Conservation (phyloP, 2,888 invertebrate species). For the Clitarchus hookeri region DNA sequence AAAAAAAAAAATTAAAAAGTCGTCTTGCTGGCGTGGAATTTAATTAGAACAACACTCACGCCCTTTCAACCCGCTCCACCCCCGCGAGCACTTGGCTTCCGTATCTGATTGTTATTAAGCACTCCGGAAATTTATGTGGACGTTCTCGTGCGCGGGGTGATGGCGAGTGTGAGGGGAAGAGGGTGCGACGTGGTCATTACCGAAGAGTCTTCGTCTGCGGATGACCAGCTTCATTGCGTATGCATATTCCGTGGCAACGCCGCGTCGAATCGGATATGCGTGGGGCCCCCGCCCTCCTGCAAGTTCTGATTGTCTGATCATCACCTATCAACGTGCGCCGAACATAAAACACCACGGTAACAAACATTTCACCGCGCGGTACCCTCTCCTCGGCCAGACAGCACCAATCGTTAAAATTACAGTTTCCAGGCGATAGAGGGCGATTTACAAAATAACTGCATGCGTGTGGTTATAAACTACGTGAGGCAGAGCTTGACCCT, state of each 20-base stretch:
- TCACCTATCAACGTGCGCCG: neutral
- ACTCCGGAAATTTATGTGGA: neutral
- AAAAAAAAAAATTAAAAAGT: neutral
- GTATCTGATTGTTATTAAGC: conserved; percentile 2
- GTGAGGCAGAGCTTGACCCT: no score
- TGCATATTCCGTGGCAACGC: neutral
- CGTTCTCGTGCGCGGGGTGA: neutral
- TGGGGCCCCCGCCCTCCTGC: neutral
- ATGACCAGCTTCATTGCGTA: neutral
- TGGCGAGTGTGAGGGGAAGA: neutral
- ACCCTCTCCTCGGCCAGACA: no score
- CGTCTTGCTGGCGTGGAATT: neutral
- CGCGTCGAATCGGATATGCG: neutral
- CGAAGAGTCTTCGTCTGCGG: neutral
- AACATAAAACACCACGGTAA: neutral
- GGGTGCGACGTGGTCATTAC: neutral
- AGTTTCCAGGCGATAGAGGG: neutral
- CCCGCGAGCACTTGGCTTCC: neutral
- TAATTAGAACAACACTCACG: neutral
- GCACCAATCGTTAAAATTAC: neutral
- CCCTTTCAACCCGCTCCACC: neutral
- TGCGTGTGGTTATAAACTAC: neutral
- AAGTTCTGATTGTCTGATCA: neutral
- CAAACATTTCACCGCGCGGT: neutral
- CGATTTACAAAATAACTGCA: neutral